Percentiles rank a stretch among this genome's conserved stretches.
These are phyloP conservation scores for Cotesia congregata DNA, from an alignment of 2,888 invertebrate species.

Conservation along the genomic window DNA sequence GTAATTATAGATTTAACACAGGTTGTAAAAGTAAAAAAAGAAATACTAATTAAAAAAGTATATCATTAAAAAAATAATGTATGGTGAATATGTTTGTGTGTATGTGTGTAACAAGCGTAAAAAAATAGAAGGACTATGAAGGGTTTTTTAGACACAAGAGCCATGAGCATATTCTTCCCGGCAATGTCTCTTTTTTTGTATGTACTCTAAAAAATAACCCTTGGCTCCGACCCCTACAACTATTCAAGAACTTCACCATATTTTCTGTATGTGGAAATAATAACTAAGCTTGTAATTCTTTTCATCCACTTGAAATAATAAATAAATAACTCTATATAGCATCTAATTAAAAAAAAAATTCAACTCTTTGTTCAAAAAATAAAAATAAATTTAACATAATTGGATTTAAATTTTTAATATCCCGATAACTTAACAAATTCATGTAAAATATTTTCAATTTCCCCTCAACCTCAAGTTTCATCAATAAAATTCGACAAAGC, in stretches of 20 bases:
- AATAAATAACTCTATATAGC: background rate
- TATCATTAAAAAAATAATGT: background rate
- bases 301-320: background rate
- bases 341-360: background rate
- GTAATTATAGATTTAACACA: slow-evolving; percentile 1
- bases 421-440: background rate
- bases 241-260: background rate
- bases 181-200: background rate
- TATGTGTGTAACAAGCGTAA: slow-evolving; percentile 5
- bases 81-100: background rate
- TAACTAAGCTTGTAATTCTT: background rate
- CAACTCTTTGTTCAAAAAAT: background rate
- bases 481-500: background rate
- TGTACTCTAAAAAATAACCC: slow-evolving; percentile 1
- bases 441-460: background rate
- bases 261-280: background rate
- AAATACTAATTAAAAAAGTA: background rate
- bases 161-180: slow-evolving; percentile 1
- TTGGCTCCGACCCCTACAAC: background rate
- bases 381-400: no score
- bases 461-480: background rate
- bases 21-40: background rate
- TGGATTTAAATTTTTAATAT: background rate
- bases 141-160: background rate
- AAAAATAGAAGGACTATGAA: slow-evolving; percentile 10